These are phyloP conservation scores for Drosophila chauvacae DNA, from an alignment of 1,140 invertebrate genomes.

Conservation along the genomic window DNA sequence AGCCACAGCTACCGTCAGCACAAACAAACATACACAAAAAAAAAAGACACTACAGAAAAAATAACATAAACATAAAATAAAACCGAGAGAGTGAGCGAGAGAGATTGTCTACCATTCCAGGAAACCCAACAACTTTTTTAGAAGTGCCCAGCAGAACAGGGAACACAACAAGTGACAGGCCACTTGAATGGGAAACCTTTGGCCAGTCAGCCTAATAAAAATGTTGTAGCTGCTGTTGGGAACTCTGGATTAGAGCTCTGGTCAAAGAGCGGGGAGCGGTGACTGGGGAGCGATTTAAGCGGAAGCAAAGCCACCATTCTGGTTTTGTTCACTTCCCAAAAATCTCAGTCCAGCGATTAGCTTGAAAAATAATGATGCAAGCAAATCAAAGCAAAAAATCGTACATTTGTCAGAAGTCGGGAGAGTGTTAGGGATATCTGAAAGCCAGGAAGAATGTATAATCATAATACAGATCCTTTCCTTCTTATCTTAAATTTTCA, in stretches of 20 bases:
- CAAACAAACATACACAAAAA: constrained; percentile 49
- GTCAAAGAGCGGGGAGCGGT: constrained; percentile 5
- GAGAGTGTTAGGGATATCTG: neutral
- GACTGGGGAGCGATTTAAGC: constrained; percentile 25
- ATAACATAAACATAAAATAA: constrained; percentile 64
- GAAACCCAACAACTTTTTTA: constrained; percentile 75
- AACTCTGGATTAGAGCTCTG: constrained; percentile 16
- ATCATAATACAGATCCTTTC: no score
- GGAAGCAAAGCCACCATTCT: constrained; percentile 37
- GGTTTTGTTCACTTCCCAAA: constrained; percentile 46
- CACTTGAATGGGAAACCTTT: constrained; percentile 57
- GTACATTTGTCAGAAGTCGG: neutral
- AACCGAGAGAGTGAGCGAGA: constrained; percentile 14
- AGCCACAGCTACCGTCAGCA: constrained; percentile 69
- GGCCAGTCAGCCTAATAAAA: constrained; percentile 65
- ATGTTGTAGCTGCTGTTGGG: constrained; percentile 49
- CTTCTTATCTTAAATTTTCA: neutral
- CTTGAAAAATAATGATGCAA: constrained; percentile 51
- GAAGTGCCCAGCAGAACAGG: constrained; percentile 64
- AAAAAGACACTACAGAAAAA: constrained; percentile 36
- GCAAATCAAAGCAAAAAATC: constrained; percentile 33
- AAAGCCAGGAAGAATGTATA: no score
- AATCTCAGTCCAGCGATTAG: constrained; percentile 38
- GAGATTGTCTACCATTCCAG: constrained; percentile 59
- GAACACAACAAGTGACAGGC: constrained; percentile 55